phyloP scores from a whole-genome alignment of 2,113 vertebrate genomes.

The Scopus umbretta region DNA sequence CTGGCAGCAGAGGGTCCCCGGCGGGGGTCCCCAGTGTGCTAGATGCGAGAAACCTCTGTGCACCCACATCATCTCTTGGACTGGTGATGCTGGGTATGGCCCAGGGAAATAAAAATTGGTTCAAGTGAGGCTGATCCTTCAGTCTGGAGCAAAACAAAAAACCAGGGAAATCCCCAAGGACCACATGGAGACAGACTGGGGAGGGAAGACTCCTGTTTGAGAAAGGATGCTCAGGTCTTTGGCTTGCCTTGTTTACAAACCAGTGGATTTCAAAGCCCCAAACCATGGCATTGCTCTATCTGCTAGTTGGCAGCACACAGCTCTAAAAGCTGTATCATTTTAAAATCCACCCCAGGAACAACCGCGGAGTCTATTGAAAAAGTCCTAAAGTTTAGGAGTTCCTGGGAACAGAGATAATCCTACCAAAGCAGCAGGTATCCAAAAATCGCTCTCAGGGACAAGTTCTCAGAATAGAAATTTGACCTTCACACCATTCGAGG shows the following conservation, averaged over 20 bases:
- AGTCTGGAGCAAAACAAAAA: accelerated
- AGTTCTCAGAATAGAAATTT: neutral
- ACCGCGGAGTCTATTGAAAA: neutral
- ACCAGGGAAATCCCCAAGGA: neutral
- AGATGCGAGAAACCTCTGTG: neutral
- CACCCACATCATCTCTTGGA: neutral
- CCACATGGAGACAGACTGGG: neutral
- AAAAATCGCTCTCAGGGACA: neutral
- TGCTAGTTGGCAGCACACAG: neutral
- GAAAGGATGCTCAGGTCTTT: neutral
- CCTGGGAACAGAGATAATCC: neutral
- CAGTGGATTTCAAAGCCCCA: neutral
- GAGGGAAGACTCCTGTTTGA: neutral
- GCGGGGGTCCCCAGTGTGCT: neutral
- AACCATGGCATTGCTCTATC: neutral
- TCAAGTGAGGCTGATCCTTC: neutral
- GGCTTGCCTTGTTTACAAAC: neutral
- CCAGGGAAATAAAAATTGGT: neutral
- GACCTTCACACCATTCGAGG: neutral
- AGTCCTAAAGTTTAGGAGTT: neutral
- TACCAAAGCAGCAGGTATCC: neutral
- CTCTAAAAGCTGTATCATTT: neutral
- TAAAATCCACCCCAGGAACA: neutral
- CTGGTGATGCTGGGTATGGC: neutral
- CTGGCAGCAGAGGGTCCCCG: neutral